Base-by-base conservation (phyloP, 2,888 invertebrate genomes). In the Syrphus vitripennis region DNA sequence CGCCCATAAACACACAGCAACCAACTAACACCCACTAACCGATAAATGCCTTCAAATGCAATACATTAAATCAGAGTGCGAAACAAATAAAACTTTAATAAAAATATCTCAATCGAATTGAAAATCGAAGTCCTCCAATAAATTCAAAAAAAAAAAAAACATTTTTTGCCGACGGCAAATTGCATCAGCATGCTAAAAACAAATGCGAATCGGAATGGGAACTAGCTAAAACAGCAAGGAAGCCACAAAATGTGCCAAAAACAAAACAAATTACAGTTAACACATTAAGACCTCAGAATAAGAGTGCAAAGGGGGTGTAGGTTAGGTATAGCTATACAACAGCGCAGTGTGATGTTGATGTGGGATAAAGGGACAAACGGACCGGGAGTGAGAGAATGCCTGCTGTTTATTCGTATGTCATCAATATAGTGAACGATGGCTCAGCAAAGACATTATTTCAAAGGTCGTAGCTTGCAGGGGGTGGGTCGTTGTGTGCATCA, bases 181-280 rank as follows among this genome's bases (percentile, higher is more conserved):
- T 71, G 55, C 26, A 21, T 29, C 40, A 37, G 65, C 29, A 29
- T n/a, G 34, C 7, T n/a, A n/a, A 24, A 40, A 21, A 65, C 29
- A 6, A 24, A 40, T 24, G 40, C 40, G 14, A 2, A n/a, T 19
- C 10, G n/a, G 29, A 19, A 45, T 45, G 12, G 16, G 0, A 26
- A 29, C 14, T 34, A 34, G n/a, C 12, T 14, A 3, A 9, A 31
- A 7, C n/a, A 48, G 16, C 29, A 14, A 48, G 16, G 19, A 14
- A 70, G 26, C 86, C 48, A 69, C 86, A 77, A 70, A 78, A 63
- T 70, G 69, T 86, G 82, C 86, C 82, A 82, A 74, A 82, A 82
- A 86, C 86, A 86, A 82, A 82, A 86, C 86, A 86, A 86, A 86
- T 86, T 86, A 86, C 86, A 82, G 77, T 77, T 76, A 81, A 81